Base-by-base conservation (phyloP, 2,888 invertebrate genomes). In the Rotaria magnacalcarata region DNA sequence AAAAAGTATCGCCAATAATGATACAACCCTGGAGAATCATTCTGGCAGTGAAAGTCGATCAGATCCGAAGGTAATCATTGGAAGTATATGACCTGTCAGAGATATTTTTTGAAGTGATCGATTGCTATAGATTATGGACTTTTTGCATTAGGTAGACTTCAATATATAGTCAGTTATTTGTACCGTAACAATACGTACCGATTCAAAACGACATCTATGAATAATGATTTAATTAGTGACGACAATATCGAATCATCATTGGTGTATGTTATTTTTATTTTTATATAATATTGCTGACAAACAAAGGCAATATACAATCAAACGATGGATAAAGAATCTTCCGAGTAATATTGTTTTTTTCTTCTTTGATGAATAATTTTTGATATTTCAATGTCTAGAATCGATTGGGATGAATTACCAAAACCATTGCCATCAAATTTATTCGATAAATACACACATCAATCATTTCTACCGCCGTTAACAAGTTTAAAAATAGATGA, bases 261-360 rank as follows among this genome's bases (percentile, higher is more conserved):
- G 67, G 67, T 41, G 16, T 41, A 67, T 41, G 24, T 3, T 34
- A 34, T 67, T 27, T 67, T 41, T 67, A 67, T 54, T 4, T 21
- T 52, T 52, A 47, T 16, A 52, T 52, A 52, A 16, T 54, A 4
- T 54, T 54, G 21, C 34, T 34, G 34, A 67, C 34, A 67, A 67
- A 67, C 67, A 67, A 67, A 67, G 67, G 14, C n/a, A 67, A 67
- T 34, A 34, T 19, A 67, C 34, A 67, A 67, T 34, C 67, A 67
- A 67, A 41, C 34, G 67, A 67, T 67, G 67, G 41, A 67, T 67
- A 67, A 67, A 67, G 34, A 67, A 67, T 41, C 34, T 34, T 67
- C 67, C 34, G 67, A 67, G 67, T 67, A 67, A 41, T 34, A 67
- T 27, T 3, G 16, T 34, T 56, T 14, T 56, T 56, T 7, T 56